These are phyloP conservation scores for Rhineura floridana DNA, from an alignment of 2,113 vertebrate species.

Conservation along the genomic window DNA sequence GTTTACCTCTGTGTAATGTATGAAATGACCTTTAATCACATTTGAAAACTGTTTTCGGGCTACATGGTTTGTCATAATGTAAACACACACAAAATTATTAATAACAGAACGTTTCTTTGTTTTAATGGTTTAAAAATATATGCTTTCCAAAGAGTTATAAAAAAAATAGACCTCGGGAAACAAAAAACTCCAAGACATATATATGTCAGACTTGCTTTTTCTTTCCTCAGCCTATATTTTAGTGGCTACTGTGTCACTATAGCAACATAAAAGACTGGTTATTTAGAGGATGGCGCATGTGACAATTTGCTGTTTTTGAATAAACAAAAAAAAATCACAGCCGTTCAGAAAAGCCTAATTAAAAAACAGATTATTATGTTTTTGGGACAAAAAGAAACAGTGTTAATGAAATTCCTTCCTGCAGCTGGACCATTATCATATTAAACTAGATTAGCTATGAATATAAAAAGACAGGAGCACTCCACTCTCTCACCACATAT, in stretches of 20 bases:
- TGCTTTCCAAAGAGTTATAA: constrained; percentile 42
- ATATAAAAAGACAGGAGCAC: constrained; percentile 42
- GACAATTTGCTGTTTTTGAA: constrained; percentile 67
- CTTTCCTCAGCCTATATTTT: constrained; percentile 47
- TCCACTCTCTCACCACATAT: accelerated
- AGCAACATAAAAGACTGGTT: constrained; percentile 54
- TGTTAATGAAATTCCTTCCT: constrained; percentile 25
- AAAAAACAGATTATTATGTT: constrained; percentile 30
- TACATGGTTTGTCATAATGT: too few species aligned
- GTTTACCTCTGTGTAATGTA: neutral
- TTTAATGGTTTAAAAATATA: constrained; percentile 62
- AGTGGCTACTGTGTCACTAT: constrained; percentile 57
- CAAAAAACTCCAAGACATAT: constrained; percentile 58
- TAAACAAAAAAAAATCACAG: constrained; percentile 48
- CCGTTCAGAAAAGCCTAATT: constrained; percentile 32
- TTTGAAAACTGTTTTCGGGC: neutral
- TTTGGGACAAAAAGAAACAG: constrained; percentile 36
- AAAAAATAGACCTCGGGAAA: constrained; percentile 44
- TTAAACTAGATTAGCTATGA: constrained; percentile 38
- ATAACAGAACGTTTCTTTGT: neutral
- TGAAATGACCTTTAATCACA: neutral
- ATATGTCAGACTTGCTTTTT: constrained; percentile 56
- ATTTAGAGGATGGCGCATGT: constrained; percentile 61
- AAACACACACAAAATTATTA: neutral
- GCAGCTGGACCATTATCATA: constrained; percentile 29